phyloP scores from a whole-genome alignment of 2,797 vertebrate species.

The Limosa lapponica region DNA sequence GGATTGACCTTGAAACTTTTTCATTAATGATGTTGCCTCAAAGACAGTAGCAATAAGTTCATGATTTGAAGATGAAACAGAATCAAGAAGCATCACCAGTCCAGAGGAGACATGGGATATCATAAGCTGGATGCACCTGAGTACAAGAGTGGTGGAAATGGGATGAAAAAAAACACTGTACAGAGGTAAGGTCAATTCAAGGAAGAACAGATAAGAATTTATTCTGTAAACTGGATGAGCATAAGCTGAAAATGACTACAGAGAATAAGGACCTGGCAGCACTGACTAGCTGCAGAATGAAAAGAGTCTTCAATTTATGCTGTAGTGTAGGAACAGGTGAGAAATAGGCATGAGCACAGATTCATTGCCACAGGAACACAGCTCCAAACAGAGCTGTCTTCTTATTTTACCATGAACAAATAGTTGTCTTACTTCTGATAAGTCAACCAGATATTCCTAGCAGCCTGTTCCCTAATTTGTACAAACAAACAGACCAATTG shows the following conservation, averaged over 20 bases:
- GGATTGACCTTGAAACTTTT: neutral
- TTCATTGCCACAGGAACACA: neutral
- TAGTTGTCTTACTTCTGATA: neutral
- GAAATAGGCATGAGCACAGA: neutral
- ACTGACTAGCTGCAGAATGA: neutral
- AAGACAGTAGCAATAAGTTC: neutral
- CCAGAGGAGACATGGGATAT: neutral
- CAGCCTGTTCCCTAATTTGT: neutral
- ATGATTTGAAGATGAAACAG: neutral
- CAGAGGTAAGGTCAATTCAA: neutral
- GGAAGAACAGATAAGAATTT: neutral
- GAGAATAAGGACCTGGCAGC: neutral
- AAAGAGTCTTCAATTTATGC: neutral
- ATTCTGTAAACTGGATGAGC: neutral
- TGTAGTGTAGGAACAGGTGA: neutral
- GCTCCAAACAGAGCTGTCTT: neutral
- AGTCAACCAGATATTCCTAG: neutral
- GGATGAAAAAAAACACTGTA: neutral
- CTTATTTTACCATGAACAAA: neutral
- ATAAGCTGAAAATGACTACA: neutral
- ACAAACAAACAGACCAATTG: neutral
- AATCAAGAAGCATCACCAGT: rapidly evolving
- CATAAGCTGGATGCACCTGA: neutral
- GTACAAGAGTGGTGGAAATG: neutral
- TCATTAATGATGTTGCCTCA: neutral